These are phyloP conservation scores for Carterocephalus palaemon DNA, from an alignment of 2,888 invertebrate genomes.

Conservation along the genomic window DNA sequence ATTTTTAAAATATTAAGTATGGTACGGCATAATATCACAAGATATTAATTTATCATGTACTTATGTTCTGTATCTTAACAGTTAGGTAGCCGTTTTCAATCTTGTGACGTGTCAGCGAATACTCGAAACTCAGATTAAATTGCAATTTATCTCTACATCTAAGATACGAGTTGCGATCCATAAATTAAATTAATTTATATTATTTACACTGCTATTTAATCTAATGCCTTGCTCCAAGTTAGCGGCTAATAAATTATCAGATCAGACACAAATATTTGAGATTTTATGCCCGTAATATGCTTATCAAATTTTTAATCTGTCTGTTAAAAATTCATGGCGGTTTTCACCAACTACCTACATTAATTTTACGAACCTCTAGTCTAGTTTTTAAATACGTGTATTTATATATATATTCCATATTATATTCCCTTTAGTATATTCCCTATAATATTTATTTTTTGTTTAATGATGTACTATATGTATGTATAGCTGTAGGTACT, in stretches of 20 bases:
- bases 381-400: too few species aligned
- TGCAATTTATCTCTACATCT: constrained; percentile 13
- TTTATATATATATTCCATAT: too few species aligned
- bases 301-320: too few species aligned
- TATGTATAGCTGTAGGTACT: too few species aligned
- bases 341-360: too few species aligned
- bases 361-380: too few species aligned
- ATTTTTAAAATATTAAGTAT: too few species aligned
- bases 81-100: constrained; percentile 6
- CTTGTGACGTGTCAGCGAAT: constrained; percentile 7
- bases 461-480: too few species aligned
- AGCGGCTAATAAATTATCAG: constrained; percentile 17
- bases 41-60: constrained; percentile 5
- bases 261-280: constrained; percentile 5
- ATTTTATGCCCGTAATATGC: background rate
- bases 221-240: constrained; percentile 13
- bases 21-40: background rate
- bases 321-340: too few species aligned
- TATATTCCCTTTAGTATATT: too few species aligned
- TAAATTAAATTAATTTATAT: constrained; percentile 22
- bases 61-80: constrained; percentile 1
- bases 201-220: constrained; percentile 14
- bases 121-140: constrained; percentile 9
- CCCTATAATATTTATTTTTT: too few species aligned
- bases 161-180: constrained; percentile 13